These are phyloP conservation scores for Cichladusa arquata DNA, from an alignment of 2,113 vertebrate genomes.

Conservation along the genomic window DNA sequence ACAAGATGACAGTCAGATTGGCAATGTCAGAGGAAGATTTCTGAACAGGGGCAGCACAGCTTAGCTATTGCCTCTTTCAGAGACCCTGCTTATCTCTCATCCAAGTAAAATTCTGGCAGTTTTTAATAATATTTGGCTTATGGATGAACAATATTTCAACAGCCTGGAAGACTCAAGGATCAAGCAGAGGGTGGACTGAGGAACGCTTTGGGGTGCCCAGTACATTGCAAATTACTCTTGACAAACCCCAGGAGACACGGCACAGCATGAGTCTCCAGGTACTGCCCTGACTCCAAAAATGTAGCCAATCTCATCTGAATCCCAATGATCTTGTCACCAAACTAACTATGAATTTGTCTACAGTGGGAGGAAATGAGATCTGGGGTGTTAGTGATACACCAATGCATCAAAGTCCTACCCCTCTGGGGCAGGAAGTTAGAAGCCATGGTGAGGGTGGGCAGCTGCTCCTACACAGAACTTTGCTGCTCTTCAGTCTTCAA, in stretches of 20 bases:
- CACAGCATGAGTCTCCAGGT: background rate
- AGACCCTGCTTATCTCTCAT: slow-evolving; percentile 22
- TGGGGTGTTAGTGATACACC: background rate
- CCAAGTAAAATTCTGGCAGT: slow-evolving; percentile 25
- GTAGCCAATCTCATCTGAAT: background rate
- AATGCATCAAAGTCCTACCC: background rate
- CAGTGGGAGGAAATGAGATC: background rate
- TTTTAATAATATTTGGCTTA: slow-evolving; percentile 50
- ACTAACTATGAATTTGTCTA: background rate
- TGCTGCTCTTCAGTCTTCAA: background rate
- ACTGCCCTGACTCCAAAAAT: background rate
- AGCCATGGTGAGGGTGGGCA: background rate
- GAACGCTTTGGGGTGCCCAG: background rate
- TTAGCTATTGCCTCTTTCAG: background rate
- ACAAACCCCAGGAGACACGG: background rate
- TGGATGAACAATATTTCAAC: slow-evolving; percentile 31
- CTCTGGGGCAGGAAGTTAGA: background rate
- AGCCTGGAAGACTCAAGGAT: slow-evolving; percentile 12
- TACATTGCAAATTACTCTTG: background rate
- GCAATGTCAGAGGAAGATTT: slow-evolving; percentile 17
- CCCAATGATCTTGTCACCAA: background rate
- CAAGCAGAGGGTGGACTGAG: background rate
- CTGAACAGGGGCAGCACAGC: slow-evolving; percentile 1
- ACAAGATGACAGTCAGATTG: slow-evolving; percentile 32
- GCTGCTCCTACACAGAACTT: background rate